Percentiles rank a stretch among this genome's conserved stretches.
Conservation (phyloP, 2,113 vertebrate genomes). For the Micromys minutus region DNA sequence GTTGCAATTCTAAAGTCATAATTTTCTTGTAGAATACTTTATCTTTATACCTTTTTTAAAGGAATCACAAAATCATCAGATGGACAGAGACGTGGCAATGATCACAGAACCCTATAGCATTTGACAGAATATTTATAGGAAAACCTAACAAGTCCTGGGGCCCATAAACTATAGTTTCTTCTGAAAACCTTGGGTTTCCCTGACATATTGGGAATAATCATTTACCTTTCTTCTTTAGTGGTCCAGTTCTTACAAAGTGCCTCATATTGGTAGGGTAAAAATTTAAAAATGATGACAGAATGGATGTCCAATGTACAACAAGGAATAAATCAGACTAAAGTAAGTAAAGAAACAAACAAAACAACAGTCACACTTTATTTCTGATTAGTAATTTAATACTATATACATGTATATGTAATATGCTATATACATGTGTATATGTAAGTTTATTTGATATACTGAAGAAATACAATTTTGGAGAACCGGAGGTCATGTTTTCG, state of each 20-base stretch:
- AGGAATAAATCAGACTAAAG: neutral
- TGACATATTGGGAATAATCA: neutral
- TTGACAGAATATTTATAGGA: neutral
- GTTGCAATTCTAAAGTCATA: too few species aligned
- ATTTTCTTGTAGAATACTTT: neutral
- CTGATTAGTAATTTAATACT: neutral
- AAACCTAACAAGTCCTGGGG: neutral
- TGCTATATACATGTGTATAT: too few species aligned
- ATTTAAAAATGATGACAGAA: neutral
- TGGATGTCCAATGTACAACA: too few species aligned
- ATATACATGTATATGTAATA: too few species aligned
- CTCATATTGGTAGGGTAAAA: neutral
- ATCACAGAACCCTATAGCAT: neutral
- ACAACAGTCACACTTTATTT: neutral
- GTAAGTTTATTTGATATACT: neutral
- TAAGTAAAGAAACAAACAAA: neutral
- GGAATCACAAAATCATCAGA: neutral
- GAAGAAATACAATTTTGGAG: neutral
- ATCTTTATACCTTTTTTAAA: neutral
- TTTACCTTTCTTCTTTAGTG: neutral
- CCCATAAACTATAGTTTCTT: neutral
- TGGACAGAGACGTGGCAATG: neutral
- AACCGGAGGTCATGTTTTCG: neutral
- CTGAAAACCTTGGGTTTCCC: neutral
- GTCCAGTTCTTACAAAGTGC: neutral